These are phyloP conservation scores for Gracilinanus agilis DNA, from an alignment of 2,113 vertebrate genomes.

Conservation along the genomic window DNA sequence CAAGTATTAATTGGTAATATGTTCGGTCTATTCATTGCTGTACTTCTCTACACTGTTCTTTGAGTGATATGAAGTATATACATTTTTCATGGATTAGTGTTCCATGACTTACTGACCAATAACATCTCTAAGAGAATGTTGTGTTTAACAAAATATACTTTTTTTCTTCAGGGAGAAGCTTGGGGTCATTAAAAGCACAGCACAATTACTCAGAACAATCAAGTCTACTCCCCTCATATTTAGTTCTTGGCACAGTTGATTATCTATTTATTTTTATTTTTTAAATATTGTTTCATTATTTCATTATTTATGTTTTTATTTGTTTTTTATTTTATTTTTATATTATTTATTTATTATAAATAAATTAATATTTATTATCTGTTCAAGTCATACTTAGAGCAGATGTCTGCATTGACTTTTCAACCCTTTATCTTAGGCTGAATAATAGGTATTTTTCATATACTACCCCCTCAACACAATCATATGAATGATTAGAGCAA, in stretches of 20 bases:
- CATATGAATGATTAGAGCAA: neutral
- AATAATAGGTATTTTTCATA: neutral
- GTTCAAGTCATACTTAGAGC: neutral
- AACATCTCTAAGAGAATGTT: neutral
- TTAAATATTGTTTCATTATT: too few relatives aligned
- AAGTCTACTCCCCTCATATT: neutral
- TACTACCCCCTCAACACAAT: neutral
- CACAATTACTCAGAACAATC: neutral
- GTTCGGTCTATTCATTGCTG: neutral
- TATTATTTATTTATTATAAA: too few relatives aligned
- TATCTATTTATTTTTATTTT: too few relatives aligned
- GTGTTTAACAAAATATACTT: neutral
- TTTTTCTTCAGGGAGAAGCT: neutral
- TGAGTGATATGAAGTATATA: neutral
- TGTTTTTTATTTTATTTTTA: too few relatives aligned
- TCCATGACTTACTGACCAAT: neutral
- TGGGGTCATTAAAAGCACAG: neutral
- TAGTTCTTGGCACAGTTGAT: neutral
- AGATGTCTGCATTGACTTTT: neutral
- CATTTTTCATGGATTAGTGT: neutral
- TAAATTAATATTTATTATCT: too few relatives aligned
- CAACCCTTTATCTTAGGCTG: neutral
- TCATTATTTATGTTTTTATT: too few relatives aligned
- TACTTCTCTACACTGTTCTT: neutral
- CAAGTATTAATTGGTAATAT: neutral